Evolutionary conservation across 2,797 vertebrate genomes (phyloP), one percentile per base, ranked within the genome.

Genomic region (Mareca penelope): DNA sequence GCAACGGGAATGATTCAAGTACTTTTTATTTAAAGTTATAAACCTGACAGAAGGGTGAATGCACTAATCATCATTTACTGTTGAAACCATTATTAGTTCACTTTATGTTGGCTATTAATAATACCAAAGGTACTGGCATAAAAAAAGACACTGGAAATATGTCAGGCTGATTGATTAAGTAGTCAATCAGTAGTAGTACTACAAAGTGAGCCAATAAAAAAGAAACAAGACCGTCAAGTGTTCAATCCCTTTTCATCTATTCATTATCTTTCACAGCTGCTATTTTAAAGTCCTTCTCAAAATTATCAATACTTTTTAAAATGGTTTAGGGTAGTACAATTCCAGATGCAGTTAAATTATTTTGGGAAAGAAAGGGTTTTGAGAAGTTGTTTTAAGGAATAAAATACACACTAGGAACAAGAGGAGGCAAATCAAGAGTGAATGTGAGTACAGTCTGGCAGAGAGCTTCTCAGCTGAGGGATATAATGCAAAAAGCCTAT

Each of bases 401-500:
- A 73, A 90, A 94, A 91, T 77, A 65, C 83, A 68, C 22, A 8
- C 75, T 78, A 64, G 78, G 90, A 77, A 96, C 64, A 61, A 88
- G 68, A 92, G 65, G 83, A 97, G 88, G 80, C 91, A 94, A 94
- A 88, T 94, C 84, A 85, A 53, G 73, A 95, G 91, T 91, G 77
- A 94, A 96, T 94, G 94, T 80, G 92, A 96, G 88, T 88, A 86
- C 82, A 85, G 55, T 92, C 73, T 94, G 93, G 91, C 93, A 96
- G 44, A 85, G 75, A 52, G 19, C 53, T 92, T 60, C 80, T 48
- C 57, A 78, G 67, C 78, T 94, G 94, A 96, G 94, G 94, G 95
- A 89, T 85, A 95, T 88, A 97, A 96, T 44, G 94, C 83, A 95
- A 71, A 94, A 87, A 73, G 28, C n/a, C 91, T 89, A 92, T 57